A percentile compares a stretch with the other conserved stretches of the same genome.
Conservation (phyloP, 1,140 invertebrate genomes). For the Drosophila seguyi region DNA sequence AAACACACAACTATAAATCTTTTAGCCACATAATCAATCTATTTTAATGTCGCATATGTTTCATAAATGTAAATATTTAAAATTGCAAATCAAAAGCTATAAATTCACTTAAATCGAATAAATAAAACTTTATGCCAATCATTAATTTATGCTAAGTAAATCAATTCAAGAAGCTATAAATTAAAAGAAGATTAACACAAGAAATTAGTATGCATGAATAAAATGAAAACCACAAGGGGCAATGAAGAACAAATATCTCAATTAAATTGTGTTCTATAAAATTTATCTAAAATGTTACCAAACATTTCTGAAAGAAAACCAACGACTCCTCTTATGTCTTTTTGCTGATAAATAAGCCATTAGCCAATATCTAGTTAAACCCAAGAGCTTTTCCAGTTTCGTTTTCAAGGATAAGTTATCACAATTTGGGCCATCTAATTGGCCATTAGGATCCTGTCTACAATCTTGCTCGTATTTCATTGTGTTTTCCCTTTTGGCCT, state of each 20-base stretch:
- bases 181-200: neutral
- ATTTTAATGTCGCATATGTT: neutral
- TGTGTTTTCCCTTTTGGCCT: constrained; percentile 8
- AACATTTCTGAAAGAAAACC: neutral
- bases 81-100: neutral
- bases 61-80: neutral
- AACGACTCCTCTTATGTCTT: neutral
- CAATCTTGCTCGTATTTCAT: constrained; percentile 15
- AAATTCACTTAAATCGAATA: neutral
- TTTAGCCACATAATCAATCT: neutral
- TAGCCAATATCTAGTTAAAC: constrained; percentile 7
- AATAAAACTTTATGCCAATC: neutral
- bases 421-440: constrained; percentile 12
- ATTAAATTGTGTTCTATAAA: neutral
- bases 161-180: constrained; percentile 2
- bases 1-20: neutral
- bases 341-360: constrained; percentile 8
- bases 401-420: constrained; percentile 23
- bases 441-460: constrained; percentile 20
- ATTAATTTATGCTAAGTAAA: constrained; percentile 2
- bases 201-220: neutral
- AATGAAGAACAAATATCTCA: neutral
- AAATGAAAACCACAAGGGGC: neutral
- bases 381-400: constrained; percentile 10
- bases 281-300: neutral